These are phyloP conservation scores for Brachyopa scutellaris DNA, from an alignment of 2,888 invertebrate genomes.

Conservation along the genomic window DNA sequence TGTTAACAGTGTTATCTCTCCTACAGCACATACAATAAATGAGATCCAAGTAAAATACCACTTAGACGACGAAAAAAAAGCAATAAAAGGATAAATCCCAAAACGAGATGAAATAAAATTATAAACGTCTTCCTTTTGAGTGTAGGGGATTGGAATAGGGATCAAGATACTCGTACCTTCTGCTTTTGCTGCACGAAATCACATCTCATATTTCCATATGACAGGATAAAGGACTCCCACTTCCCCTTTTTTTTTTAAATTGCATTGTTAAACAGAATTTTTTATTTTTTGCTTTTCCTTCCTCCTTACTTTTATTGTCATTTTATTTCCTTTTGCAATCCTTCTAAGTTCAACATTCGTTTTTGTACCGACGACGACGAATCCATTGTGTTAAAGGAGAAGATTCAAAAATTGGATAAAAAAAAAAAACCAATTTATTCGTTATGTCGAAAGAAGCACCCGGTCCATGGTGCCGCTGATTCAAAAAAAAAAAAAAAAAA, in stretches of 20 bases:
- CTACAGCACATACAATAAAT: conserved; percentile 43
- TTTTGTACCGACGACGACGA: too few relatives aligned
- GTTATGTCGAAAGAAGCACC: conserved; percentile 22
- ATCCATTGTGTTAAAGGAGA: conserved; percentile 39
- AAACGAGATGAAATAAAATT: conserved; percentile 55
- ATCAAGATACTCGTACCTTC: not conserved
- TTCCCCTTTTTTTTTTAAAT: not conserved
- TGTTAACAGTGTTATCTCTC: conserved; percentile 23
- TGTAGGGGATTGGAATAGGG: not conserved
- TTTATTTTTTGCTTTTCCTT: not conserved
- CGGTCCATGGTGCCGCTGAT: conserved; percentile 3
- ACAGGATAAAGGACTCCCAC: conserved; percentile 64
- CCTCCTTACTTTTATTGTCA: conserved; percentile 24
- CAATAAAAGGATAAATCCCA: conserved; percentile 49
- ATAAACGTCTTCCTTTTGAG: conserved; percentile 49
- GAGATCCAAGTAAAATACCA: conserved; percentile 45
- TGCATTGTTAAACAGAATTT: conserved; percentile 16
- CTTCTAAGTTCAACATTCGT: conserved; percentile 29
- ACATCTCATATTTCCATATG: conserved; percentile 71
- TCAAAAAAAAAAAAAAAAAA: not conserved
- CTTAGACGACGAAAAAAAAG: conserved; percentile 21
- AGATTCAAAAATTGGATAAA: conserved; percentile 53
- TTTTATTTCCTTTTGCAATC: conserved; percentile 39
- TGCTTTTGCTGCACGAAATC: conserved; percentile 39
- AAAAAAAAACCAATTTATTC: conserved; percentile 57